Base-by-base conservation (phyloP, 2,888 invertebrate genomes). In the Aphidius colemani region DNA sequence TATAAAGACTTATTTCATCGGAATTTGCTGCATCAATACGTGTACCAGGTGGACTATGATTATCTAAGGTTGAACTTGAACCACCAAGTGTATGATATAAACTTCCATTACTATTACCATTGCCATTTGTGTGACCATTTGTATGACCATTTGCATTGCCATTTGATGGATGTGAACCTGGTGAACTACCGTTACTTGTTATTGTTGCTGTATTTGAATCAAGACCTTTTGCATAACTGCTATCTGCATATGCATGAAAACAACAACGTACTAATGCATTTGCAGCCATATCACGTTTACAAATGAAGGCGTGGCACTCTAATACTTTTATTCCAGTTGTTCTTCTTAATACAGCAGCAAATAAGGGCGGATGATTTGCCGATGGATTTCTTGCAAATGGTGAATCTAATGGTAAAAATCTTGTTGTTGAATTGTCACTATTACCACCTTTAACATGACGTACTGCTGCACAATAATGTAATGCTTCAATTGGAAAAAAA, bases 281-380 rank as follows among this genome's bases (percentile, higher is more conserved):
- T 69, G 98, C 98, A 55, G 98, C 98, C 80, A 95, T 93, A 83
- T 96, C 95, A 64, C 96, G 90, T 74, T 96, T 95, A 84, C 97
- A 96, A 78, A 99, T 95, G 84, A 99, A 98, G 69, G 97, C 96
- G 85, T 99, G 98, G 85, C 98, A 98, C 85, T 99, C 99, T 69
- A 99, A 87, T 63, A 97, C 97, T 84, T 98, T 98, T 74, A 98
- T 97, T 61, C 98, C 98, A 58, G 94, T 93, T 55, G 97, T 98
- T 70, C 98, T 88, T 57, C 98, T 88, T 73, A 99, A 85, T 68
- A 99, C 98, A 74, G 97, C 97, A 50, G 98, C 97, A 83, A 99
- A 96, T 67, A 99, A 87, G 41, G 98, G 97, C 64, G 98, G 98
- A 82, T 99, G 98, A 70, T 93, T 90, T 63, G 94, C 91, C 71